These are phyloP conservation scores for Chascanopsetta lugubris DNA, from an alignment of 2,113 vertebrate species.

Conservation along the genomic window DNA sequence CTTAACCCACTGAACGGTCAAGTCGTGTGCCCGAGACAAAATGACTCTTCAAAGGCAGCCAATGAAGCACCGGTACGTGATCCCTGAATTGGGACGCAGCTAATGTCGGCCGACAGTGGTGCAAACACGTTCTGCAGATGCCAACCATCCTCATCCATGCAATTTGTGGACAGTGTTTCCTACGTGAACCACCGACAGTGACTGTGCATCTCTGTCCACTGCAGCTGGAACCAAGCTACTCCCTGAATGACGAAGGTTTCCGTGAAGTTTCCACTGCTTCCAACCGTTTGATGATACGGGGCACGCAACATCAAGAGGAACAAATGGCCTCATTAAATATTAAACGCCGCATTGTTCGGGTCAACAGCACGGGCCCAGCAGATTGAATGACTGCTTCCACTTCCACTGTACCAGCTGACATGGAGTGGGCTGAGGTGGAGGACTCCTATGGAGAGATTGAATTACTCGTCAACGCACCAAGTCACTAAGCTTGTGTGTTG, in stretches of 20 bases:
- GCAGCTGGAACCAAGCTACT: constrained; percentile 31
- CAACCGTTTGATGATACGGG: constrained; percentile 37
- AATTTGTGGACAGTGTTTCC: too few relatives aligned
- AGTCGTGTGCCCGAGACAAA: too few relatives aligned
- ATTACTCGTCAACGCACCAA: constrained; percentile 13
- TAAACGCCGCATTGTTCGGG: constrained; percentile 27
- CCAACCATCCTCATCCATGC: too few relatives aligned
- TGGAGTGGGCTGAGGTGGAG: background rate
- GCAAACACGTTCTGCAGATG: background rate
- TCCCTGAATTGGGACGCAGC: too few relatives aligned
- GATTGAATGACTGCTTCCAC: constrained; percentile 45
- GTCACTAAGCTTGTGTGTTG: background rate
- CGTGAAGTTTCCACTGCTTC: constrained; percentile 10
- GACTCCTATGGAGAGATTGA: background rate
- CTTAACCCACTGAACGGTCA: too few relatives aligned
- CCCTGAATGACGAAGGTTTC: constrained; percentile 21
- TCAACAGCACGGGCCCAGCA: constrained; percentile 25
- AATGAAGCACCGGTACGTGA: too few relatives aligned
- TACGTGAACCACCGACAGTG: background rate
- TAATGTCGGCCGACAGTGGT: too few relatives aligned
- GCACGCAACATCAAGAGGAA: constrained; percentile 38
- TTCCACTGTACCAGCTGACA: constrained; percentile 16
- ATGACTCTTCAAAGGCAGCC: too few relatives aligned
- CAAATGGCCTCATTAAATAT: constrained; percentile 74
- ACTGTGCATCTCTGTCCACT: constrained; percentile 13